Evolutionary conservation across 2,888 invertebrate species (phyloP).

Genomic region (Acrobeloides nanus): DNA sequence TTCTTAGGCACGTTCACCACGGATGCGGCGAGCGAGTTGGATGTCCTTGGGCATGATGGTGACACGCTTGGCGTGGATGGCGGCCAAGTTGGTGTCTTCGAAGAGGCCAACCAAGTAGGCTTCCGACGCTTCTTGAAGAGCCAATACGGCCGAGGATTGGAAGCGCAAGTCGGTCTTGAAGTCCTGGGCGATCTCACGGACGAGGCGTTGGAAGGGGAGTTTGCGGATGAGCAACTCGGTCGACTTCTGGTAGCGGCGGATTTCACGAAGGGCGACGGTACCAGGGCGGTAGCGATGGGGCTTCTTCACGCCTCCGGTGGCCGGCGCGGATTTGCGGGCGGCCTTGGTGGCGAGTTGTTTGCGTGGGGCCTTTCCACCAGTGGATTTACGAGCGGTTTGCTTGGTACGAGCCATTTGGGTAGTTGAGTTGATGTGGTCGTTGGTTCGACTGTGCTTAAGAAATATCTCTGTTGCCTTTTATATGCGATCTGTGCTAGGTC

Average conservation of each 20-base stretch:
- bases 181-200: conserved; percentile 88
- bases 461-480: too few species aligned
- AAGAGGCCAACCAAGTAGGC: conserved; percentile 74
- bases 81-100: conserved; percentile 95
- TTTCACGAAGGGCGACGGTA: conserved; percentile 91
- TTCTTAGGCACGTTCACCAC: conserved; percentile 65
- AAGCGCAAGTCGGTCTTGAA: conserved; percentile 34
- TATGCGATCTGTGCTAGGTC: too few species aligned
- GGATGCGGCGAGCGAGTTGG: conserved; percentile 36
- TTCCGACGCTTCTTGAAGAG: conserved; percentile 29
- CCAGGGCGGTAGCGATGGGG: conserved; percentile 57
- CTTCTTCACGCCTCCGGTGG: conserved; percentile 82
- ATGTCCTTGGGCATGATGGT: conserved; percentile 81
- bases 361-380: conserved; percentile 91
- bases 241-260: conserved; percentile 89
- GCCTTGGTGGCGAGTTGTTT: conserved; percentile 80
- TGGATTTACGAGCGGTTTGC: conserved; percentile 92
- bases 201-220: conserved; percentile 83
- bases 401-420: conserved; percentile 99
- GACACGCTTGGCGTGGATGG: conserved; percentile 91
- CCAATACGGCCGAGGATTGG: conserved; percentile 27
- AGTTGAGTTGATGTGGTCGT: too few species aligned
- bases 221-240: conserved; percentile 90
- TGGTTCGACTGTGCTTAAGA: too few species aligned
- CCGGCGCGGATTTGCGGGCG: conserved; percentile 33